Evolutionary conservation across 92 coral and sea anemone species (phyloP).

Genomic region (Phenganax subtilis): DNA sequence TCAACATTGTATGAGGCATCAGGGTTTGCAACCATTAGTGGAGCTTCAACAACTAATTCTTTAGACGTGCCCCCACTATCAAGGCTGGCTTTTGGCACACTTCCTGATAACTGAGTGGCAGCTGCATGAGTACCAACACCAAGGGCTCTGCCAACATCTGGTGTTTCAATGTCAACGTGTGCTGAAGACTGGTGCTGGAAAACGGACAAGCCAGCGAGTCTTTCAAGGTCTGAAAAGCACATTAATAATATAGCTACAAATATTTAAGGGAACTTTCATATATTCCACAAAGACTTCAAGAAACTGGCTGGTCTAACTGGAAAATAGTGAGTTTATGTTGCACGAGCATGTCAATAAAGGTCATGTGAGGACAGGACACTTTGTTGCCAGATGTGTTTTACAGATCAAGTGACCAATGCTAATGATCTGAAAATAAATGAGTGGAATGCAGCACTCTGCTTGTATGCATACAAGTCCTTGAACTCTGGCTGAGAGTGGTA

Average conservation of each 20-base stretch:
- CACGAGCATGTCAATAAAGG: no score
- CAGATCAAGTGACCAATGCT: no score
- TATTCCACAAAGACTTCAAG: neutral
- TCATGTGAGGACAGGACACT: no score
- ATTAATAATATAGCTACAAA: slow-evolving; percentile 19
- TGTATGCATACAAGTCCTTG: no score
- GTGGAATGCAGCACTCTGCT: no score
- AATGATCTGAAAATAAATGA: no score
- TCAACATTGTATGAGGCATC: slow-evolving; percentile 32
- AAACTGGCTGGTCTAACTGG: slow-evolving; percentile 8
- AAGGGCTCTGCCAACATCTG: neutral
- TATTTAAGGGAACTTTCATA: neutral
- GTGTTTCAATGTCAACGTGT: slow-evolving; percentile 10
- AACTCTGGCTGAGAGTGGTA: no score
- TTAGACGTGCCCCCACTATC: neutral
- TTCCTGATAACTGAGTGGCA: slow-evolving; percentile 19
- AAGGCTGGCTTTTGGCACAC: neutral
- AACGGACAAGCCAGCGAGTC: slow-evolving; percentile 9
- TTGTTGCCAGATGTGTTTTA: no score
- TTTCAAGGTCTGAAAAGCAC: slow-evolving; percentile 25
- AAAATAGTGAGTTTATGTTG: neutral
- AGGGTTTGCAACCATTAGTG: slow-evolving; percentile 4
- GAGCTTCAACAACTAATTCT: slow-evolving; percentile 9
- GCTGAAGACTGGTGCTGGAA: slow-evolving; percentile 19
- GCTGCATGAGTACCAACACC: slow-evolving; percentile 5